phyloP scores from a whole-genome alignment of 2,113 vertebrate genomes.

The Hyaena hyaena region DNA sequence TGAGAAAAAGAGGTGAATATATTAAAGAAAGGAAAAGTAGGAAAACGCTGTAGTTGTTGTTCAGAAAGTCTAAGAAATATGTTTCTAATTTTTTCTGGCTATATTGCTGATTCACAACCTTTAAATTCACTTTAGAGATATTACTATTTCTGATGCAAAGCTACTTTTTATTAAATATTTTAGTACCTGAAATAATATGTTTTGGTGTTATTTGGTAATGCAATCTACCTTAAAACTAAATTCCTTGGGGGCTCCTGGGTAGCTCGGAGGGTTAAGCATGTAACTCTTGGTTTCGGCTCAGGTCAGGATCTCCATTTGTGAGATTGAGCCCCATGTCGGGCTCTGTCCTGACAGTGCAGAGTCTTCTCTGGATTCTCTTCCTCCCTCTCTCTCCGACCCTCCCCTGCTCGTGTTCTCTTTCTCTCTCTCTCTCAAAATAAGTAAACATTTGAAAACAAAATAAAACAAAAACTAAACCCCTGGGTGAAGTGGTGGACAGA shows the following conservation, averaged over 20 bases:
- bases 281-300: no score
- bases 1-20: background rate
- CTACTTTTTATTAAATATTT: background rate
- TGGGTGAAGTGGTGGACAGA: background rate
- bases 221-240: conserved; percentile 48
- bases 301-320: no score
- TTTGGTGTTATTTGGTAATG: background rate
- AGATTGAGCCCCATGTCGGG: no score
- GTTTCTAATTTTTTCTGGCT: background rate
- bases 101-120: background rate
- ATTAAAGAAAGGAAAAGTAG: background rate
- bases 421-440: no score
- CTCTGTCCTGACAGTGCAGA: no score
- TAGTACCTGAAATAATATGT: conserved; percentile 2
- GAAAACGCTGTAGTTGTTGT: background rate
- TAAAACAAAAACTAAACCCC: background rate
- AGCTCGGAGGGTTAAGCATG: no score
- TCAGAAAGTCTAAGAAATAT: background rate
- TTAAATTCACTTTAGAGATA: background rate
- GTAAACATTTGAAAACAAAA: no score
- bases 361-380: no score
- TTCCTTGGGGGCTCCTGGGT: background rate
- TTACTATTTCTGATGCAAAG: background rate
- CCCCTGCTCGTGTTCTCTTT: no score
- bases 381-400: no score